Base-by-base conservation (phyloP, 1,140 invertebrate genomes). In the Trachymyrmex cornetzi region DNA sequence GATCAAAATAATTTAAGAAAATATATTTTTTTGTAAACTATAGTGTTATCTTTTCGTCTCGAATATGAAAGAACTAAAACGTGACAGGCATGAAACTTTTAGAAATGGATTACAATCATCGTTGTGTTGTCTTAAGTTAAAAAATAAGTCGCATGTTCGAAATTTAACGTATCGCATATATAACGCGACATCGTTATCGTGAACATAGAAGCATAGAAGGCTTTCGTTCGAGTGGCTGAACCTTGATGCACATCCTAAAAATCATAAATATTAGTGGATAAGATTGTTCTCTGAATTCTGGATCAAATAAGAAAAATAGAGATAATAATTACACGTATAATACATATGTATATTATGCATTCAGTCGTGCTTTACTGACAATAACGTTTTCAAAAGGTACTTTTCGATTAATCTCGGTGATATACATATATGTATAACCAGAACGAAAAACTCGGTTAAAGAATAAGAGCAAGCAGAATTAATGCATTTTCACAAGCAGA, bases 211-310 rank as follows among this genome's bases (percentile, higher is more conserved):
- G 92, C 69, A 91, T 93, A 30, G 93, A 93, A 27, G 91, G 91
- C 86, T 93, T 95, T 71, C 94, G 92, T 77, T 94, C 93, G 30
- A 93, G 85, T 48, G 87, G 79, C 55, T 93, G 91, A 87, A 87
- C 91, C 71, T 92, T 94, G 84, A 95, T 87, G 77, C 77, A 94
- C 9, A 91, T 94, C 86, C 94, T 94, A 90, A n/a, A 93, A 91
- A 90, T 55, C 11, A 88, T 57, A 84, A 80, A 63, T 38, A 57
- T 55, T 27, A 67, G 6, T 34, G 4, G 0, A 0, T 69, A 38
- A 53, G 16, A 27, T 50, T n/a, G 1, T 1, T 11, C 24, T 53
- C 6, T 22, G 1, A 55, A 44, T 55, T 69, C 22, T 69, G 14
- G 3, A 34, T 9, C 0, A 38, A 6, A 44, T 48, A 3, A 24